Evolutionary conservation across 2,888 invertebrate species (phyloP).

Genomic region (Geotrupes spiniger): DNA sequence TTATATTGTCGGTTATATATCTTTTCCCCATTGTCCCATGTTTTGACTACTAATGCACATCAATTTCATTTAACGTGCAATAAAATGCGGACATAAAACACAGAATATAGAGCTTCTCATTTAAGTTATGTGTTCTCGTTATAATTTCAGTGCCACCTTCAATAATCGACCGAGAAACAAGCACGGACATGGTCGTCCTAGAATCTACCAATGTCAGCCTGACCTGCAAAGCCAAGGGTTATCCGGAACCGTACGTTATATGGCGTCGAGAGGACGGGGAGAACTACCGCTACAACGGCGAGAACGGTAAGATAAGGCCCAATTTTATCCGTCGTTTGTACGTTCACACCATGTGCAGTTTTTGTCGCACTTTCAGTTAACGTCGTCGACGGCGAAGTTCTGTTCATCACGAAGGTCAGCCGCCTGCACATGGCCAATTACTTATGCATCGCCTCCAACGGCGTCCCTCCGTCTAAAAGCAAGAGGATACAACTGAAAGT

Average conservation of each 20-base stretch:
- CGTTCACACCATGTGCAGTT: conserved; percentile 3
- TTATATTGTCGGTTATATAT: too few species aligned
- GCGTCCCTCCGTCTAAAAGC: conserved; percentile 87
- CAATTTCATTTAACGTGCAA: too few species aligned
- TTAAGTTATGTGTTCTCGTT: too few species aligned
- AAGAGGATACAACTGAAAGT: conserved; percentile 79
- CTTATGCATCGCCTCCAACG: conserved; percentile 89
- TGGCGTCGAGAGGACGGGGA: conserved; percentile 88
- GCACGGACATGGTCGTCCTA: conserved; percentile 87
- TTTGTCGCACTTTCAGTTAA: conserved; percentile 62
- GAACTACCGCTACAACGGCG: conserved; percentile 86
- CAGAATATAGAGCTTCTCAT: too few species aligned
- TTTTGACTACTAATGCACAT: too few species aligned
- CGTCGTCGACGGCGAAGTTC: conserved; percentile 82
- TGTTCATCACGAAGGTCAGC: conserved; percentile 84
- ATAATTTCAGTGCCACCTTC: conserved; percentile 79
- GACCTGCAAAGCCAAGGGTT: conserved; percentile 83
- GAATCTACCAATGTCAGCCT: conserved; percentile 87
- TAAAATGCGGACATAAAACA: too few species aligned
- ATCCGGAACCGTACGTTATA: conserved; percentile 90
- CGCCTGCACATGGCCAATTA: conserved; percentile 91
- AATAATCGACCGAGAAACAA: conserved; percentile 86
- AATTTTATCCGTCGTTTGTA: too few species aligned
- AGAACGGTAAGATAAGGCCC: conserved; percentile 62
- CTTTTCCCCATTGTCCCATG: too few species aligned